Evolutionary conservation across 1,140 invertebrate species (phyloP), one percentile per base, ranked within the genome.

Genomic region (Gonioctena quinquepunctata): DNA sequence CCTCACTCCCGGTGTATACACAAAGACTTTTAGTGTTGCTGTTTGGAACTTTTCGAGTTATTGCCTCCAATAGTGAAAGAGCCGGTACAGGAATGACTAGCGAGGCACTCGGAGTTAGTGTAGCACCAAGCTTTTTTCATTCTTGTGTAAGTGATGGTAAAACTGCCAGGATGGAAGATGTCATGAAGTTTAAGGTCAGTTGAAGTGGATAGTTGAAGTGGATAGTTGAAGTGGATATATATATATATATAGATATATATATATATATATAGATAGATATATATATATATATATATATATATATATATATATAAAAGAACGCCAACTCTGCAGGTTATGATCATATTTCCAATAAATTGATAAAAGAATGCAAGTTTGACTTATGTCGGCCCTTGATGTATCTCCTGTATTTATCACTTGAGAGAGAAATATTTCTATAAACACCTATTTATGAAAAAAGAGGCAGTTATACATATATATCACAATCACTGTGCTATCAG

Each of bases 101-200:
- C 62, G 97, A 99, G 85, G 96, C 97, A 2, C 85, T 99, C 67
- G 96, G 96, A 52, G 92, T 94, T 59, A 96, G 94, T 54, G 96
- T 99, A 11, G 97, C 97, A 18, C 97, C 97, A n/a, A 97, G 95
- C 77, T 97, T 99, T 83, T 99, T 99, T 86, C 96, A 98, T 83
- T 94, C 93, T 68, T 98, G 96, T 85, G 95, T 97, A 74, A 94
- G 93, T 74, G 94, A 96, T 84, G 94, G 94, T 27, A 94, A 96
- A 88, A 93, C 94, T 26, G 95, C 95, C 56, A 95, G 93, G 84
- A 94, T 97, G 92, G 95, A 97, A 85, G 96, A 98, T 85, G 94
- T 97, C 59, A 88, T 95, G 79, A 88, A 94, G 78, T 97, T 96
- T 85, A 96, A 96, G 90, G 94, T 96, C n/a, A n/a, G n/a, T n/a